phyloP scores from a whole-genome alignment of 2,888 invertebrate genomes.

The Plemyria rubiginata region DNA sequence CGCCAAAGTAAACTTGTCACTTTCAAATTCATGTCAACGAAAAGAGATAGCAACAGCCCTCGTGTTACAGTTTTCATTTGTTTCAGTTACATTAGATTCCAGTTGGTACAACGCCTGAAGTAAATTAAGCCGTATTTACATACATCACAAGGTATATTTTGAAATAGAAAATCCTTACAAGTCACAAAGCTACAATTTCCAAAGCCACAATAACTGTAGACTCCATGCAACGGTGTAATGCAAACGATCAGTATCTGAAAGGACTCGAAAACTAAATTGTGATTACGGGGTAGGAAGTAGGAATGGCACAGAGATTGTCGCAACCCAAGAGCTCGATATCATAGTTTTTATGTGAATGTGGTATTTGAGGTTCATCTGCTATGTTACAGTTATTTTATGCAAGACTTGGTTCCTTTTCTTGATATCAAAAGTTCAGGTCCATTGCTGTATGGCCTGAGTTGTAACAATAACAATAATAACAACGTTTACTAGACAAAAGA shows the following conservation, averaged over 20 bases:
- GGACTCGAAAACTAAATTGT: slow-evolving; percentile 50
- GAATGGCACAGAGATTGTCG: slow-evolving; percentile 44
- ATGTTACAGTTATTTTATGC: neutral
- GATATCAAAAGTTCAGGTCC: too few relatives aligned
- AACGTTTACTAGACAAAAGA: too few relatives aligned
- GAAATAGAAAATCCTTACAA: neutral
- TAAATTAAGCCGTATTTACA: neutral
- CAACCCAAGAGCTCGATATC: slow-evolving; percentile 9
- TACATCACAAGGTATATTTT: neutral
- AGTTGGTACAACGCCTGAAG: too few relatives aligned
- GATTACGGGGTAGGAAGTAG: slow-evolving; percentile 44
- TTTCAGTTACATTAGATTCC: too few relatives aligned
- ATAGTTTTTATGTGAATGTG: neutral
- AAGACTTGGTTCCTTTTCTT: neutral
- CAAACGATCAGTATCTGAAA: slow-evolving; percentile 33
- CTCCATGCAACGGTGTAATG: slow-evolving; percentile 17
- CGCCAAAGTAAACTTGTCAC: too few relatives aligned
- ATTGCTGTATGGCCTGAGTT: too few relatives aligned
- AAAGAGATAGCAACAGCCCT: too few relatives aligned
- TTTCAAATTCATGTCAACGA: too few relatives aligned
- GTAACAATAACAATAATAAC: too few relatives aligned
- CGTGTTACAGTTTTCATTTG: too few relatives aligned
- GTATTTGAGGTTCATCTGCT: neutral
- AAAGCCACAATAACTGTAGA: slow-evolving; percentile 3
- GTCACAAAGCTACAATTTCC: slow-evolving; percentile 1